phyloP scores from a whole-genome alignment of 2,888 invertebrate genomes.

The Parelbella ahira region DNA sequence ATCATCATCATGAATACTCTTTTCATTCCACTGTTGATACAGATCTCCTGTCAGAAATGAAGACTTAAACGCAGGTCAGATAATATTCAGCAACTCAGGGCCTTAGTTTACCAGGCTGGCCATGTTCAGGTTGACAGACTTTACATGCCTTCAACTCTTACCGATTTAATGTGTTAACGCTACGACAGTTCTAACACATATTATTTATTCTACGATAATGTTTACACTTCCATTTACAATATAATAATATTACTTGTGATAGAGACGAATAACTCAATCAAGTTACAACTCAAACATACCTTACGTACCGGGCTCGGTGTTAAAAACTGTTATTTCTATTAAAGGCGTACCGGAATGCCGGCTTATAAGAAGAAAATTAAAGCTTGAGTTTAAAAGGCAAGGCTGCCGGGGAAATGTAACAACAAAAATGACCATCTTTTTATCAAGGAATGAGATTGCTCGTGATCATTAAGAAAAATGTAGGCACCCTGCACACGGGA shows the following conservation, averaged over 20 bases:
- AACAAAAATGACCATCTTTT: slow-evolving; percentile 24
- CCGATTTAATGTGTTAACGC: too few relatives aligned
- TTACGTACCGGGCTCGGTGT: slow-evolving; percentile 1
- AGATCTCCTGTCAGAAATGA: too few relatives aligned
- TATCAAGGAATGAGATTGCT: slow-evolving; percentile 20
- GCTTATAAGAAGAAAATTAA: slow-evolving; percentile 25
- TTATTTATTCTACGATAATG: too few relatives aligned
- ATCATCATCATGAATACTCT: too few relatives aligned
- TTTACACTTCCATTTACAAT: too few relatives aligned
- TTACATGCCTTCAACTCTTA: too few relatives aligned
- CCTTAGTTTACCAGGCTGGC: too few relatives aligned
- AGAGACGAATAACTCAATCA: slow-evolving; percentile 15
- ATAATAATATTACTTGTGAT: slow-evolving; percentile 1
- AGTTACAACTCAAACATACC: slow-evolving; percentile 10
- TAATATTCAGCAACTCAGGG: too few relatives aligned
- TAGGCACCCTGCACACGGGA: slow-evolving; percentile 8
- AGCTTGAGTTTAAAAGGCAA: slow-evolving; percentile 13
- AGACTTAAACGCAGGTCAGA: too few relatives aligned
- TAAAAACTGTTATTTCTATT: slow-evolving; percentile 24
- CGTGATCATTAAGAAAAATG: slow-evolving; percentile 16
- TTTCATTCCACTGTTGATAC: too few relatives aligned
- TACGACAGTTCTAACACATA: too few relatives aligned
- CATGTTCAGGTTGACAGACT: too few relatives aligned
- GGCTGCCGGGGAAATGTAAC: slow-evolving; percentile 22
- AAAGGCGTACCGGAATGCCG: slow-evolving; percentile 18